phyloP scores from a whole-genome alignment of 2,888 invertebrate species.

The Polyommatus icarus region DNA sequence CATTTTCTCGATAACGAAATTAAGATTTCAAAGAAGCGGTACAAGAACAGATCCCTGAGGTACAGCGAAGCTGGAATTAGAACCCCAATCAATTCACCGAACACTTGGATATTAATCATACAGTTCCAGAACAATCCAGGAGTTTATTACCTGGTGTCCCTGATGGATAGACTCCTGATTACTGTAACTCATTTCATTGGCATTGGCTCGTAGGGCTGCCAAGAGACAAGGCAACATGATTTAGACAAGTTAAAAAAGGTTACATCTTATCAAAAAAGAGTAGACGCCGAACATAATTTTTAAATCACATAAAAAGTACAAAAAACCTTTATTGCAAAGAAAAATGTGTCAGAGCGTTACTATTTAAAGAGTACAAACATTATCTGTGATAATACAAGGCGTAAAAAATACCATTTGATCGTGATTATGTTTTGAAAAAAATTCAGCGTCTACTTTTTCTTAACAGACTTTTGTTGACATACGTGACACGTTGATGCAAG shows the following conservation, averaged over 20 bases:
- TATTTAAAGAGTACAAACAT: too few species aligned
- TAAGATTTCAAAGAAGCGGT: not conserved
- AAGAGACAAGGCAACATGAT: not conserved
- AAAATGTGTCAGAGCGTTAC: too few species aligned
- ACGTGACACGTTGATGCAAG: too few species aligned
- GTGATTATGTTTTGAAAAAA: too few species aligned
- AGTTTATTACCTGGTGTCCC: constrained; percentile 22
- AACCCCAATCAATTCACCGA: constrained; percentile 12
- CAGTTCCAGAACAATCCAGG: constrained; percentile 5
- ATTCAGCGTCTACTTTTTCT: too few species aligned
- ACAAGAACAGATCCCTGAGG: not conserved
- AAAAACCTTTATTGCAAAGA: too few species aligned
- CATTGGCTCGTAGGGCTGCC: not conserved
- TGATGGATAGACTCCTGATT: constrained; percentile 16
- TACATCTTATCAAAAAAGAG: too few species aligned
- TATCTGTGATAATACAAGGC: too few species aligned
- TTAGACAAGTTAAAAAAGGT: not conserved
- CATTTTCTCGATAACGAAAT: not conserved
- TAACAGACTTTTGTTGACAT: too few species aligned
- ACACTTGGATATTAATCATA: constrained; percentile 17
- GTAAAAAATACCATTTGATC: too few species aligned
- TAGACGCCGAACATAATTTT: too few species aligned
- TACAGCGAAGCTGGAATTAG: not conserved
- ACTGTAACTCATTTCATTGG: constrained; percentile 6
- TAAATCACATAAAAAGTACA: too few species aligned